A percentile compares a stretch with the other conserved stretches of the same genome.
phyloP scores from a whole-genome alignment of 2,797 vertebrate species.

The Trematomus bernacchii region DNA sequence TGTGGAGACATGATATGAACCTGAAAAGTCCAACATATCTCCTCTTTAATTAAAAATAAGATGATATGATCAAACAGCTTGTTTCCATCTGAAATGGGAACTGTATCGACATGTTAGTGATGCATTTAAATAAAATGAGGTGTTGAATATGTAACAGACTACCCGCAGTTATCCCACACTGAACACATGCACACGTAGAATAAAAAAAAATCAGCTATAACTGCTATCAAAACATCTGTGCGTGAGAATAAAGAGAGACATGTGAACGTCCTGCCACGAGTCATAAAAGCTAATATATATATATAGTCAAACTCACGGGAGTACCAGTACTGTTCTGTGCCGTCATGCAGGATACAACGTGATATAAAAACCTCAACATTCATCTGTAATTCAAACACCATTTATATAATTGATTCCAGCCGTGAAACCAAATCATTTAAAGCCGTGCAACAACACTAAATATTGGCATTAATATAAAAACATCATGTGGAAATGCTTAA shows the following conservation, averaged over 20 bases:
- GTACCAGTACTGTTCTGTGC: conserved; percentile 25
- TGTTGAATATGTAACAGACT: conserved; percentile 25
- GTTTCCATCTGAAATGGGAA: background rate
- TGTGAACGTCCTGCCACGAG: conserved; percentile 11
- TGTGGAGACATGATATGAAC: too few species aligned
- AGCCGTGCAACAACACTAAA: conserved; percentile 41
- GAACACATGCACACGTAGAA: conserved; percentile 24
- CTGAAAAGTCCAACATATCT: too few species aligned
- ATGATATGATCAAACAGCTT: background rate
- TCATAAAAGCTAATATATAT: conserved; percentile 41
- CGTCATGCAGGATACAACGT: conserved; percentile 46
- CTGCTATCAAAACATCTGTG: conserved; percentile 12
- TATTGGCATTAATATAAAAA: conserved; percentile 30
- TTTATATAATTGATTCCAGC: conserved; percentile 22
- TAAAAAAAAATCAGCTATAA: conserved; percentile 27
- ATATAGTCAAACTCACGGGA: conserved; percentile 21
- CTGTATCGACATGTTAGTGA: background rate
- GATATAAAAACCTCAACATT: conserved; percentile 32
- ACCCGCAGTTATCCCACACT: background rate
- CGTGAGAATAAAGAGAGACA: conserved; percentile 4
- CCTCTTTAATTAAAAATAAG: too few species aligned
- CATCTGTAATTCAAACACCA: conserved; percentile 15
- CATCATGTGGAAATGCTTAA: conserved; percentile 2
- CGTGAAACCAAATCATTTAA: conserved; percentile 50
- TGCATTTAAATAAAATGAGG: background rate